Evolutionary conservation across 2,888 invertebrate species (phyloP).

Genomic region (Agonopterix alstromeriana): DNA sequence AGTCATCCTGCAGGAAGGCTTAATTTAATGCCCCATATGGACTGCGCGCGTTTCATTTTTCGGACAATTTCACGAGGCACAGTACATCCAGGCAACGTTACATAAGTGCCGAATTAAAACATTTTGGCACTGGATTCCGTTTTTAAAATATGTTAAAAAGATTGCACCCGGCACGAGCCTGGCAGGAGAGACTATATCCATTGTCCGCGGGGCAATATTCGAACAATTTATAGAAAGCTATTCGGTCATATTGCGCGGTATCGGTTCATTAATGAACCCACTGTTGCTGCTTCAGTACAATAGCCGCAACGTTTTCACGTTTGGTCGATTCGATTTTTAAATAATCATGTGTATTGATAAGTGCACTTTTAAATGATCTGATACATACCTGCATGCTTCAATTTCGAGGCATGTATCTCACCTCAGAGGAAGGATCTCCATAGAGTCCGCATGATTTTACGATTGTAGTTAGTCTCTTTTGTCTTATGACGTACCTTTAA

Average conservation of each 20-base stretch:
- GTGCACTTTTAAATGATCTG: neutral
- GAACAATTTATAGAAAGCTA: conserved; percentile 50
- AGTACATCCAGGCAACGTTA: conserved; percentile 28
- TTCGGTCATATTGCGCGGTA: conserved; percentile 49
- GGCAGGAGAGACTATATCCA: conserved; percentile 29
- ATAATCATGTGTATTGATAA: neutral
- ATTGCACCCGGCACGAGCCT: conserved; percentile 38
- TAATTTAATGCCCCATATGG: conserved; percentile 46
- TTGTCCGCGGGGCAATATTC: conserved; percentile 48
- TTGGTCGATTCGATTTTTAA: conserved; percentile 38
- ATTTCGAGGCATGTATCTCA: too few relatives aligned
- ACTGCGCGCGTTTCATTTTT: conserved; percentile 38
- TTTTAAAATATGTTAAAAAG: conserved; percentile 52
- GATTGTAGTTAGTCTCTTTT: too few relatives aligned
- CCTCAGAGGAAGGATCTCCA: too few relatives aligned
- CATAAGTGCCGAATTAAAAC: conserved; percentile 51
- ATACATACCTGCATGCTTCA: too few relatives aligned
- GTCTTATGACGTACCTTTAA: too few relatives aligned
- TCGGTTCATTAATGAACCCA: conserved; percentile 59
- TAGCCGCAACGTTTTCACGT: conserved; percentile 40
- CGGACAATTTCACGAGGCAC: conserved; percentile 29
- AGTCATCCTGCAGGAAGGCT: conserved; percentile 30
- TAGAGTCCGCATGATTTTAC: too few relatives aligned
- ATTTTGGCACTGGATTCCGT: conserved; percentile 50
- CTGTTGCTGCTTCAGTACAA: conserved; percentile 42